Base-by-base conservation (phyloP, 2,113 vertebrate genomes). In the Sylvilagus bachmani region DNA sequence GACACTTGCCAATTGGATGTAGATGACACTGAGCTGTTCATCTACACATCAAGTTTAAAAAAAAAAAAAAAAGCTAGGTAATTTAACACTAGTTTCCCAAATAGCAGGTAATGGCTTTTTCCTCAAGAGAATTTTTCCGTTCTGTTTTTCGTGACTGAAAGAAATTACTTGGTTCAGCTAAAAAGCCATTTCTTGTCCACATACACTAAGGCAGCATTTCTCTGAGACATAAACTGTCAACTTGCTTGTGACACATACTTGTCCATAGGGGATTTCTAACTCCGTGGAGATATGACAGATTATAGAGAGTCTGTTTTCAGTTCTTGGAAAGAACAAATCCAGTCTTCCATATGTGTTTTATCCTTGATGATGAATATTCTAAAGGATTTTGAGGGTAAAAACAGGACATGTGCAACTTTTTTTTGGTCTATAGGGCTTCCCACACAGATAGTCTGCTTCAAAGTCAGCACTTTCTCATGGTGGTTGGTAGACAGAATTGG, bases 391-490 rank as follows among this genome's bases (percentile, higher is more conserved):
- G 49, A 6, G 55, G 78, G 69, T 10, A 78, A 88, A n/a, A 22
- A 14, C 7, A 62, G 3, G 33, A 1, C 19, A 2, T 1, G 2
- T 31, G 10, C 38, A 22, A 44, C 55, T 58, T 19, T 58, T 2
- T 14, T 73, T 51, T 29, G 4, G 82, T 58, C 25, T 16, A 5
- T 13, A 67, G 51, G 24, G 12, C 38, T 62, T 74, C 33, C 6
- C 9, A 3, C 51, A 1, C 55, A 19, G 55, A 6, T n/a, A 19
- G 6, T 49, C 21, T 53, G 10, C 36, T n/a, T 53, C 2, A n/a
- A 3, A 61, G 24, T 33, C 9, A 25, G 13, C 71, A 27, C 13
- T 51, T 44, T 69, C 0, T n/a, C 8, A 16, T 13, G 51, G 14
- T 25, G 44, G 8, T 8, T 53, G 70, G 12, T 1, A 13, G 58